Base-by-base conservation (phyloP, 2,113 vertebrate species). In the Chamaea fasciata region DNA sequence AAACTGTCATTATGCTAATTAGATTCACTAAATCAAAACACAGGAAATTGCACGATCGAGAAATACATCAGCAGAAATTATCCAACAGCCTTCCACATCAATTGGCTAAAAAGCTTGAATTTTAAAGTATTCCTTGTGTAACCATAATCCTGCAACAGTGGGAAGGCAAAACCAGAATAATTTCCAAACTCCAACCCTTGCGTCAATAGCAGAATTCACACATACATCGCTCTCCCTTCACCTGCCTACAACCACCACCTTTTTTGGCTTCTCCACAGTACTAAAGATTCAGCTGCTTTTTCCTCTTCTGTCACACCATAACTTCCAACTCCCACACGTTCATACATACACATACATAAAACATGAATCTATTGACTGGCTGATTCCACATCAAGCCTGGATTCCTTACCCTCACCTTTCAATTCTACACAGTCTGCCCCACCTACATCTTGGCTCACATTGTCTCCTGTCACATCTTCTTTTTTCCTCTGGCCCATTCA, bases 401-500 rank as follows among this genome's bases (percentile, higher is more conserved):
- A 88, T 75, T 87, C 94, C 92, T 94, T 47, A 92, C 52, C 63
- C 94, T 96, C 96, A 87, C 59, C 91, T 96, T 94, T 64, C 83
- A 68, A 65, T 68, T 87, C 94, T 95, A 93, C 65, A 94, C 59
- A 75, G 87, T 93, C 94, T 96, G 91, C 75, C 96, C 92, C 92
- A 89, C 65, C 96, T 97, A 95, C 68, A 84, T 70, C 92, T 95
- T 28, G 77, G 90, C 88, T 97, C 91, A 86, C 73, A 80, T 94
- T 74, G 70, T 93, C 78, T 95, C 90, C 96, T 96, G 70, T 53
- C 75, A 96, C 74, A 96, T 95, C 94, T 68, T 93, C 92, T 86
- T 82, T 83, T 89, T 81, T 59, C 52, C 90, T 92, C 94, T 95
- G 83, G 89, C 92, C 94, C 91, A 71, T 89, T 68, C 3, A 15